Evolutionary conservation across 1,140 invertebrate genomes (phyloP), one percentile per base, ranked within the genome.

Genomic region (Bombus turneri): DNA sequence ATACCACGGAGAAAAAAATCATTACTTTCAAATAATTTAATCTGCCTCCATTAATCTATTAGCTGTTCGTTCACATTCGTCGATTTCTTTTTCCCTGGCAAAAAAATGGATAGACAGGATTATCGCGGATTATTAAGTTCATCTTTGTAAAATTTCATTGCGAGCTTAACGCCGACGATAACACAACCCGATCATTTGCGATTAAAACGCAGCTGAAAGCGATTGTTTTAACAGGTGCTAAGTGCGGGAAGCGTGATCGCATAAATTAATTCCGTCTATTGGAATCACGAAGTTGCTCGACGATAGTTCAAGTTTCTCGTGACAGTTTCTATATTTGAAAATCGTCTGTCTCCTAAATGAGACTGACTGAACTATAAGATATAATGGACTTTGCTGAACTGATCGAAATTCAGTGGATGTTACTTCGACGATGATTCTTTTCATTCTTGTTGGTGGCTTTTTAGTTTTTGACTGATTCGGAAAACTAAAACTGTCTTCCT

Each of bases 221-320:
- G 69, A 18, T 57, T 81, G 69, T 82, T 82, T 82, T 82, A 82
- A 74, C 53, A 64, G 69, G 69, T 74, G 69, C 18, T 64, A 12
- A 18, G 41, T n/a, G 22, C 12, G 8, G 34, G 2, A 41, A 73
- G 22, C 69, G 39, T 18, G 37, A 62, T 41, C 69, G 39, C 34
- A 34, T 37, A 28, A 82, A 82, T 82, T 82, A 74, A 81, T 81
- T 74, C 5, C 25, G 1, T n/a, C 59, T 25, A 62, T 62, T 62
- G 18, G 47, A 53, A 53, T 53, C 47, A 53, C 1, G 6, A 53
- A 53, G 47, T 53, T 53, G 18, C 18, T 53, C 47, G 18, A 53
- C 47, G 18, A 53, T 53, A 53, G 47, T 53, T 53, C 18, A 22
- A 22, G 18, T 53, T 53, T 53, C 47, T 53, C 47, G 47, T 22